These are phyloP conservation scores for Parnassius mnemosyne DNA, from an alignment of 2,888 invertebrate genomes.

Conservation along the genomic window DNA sequence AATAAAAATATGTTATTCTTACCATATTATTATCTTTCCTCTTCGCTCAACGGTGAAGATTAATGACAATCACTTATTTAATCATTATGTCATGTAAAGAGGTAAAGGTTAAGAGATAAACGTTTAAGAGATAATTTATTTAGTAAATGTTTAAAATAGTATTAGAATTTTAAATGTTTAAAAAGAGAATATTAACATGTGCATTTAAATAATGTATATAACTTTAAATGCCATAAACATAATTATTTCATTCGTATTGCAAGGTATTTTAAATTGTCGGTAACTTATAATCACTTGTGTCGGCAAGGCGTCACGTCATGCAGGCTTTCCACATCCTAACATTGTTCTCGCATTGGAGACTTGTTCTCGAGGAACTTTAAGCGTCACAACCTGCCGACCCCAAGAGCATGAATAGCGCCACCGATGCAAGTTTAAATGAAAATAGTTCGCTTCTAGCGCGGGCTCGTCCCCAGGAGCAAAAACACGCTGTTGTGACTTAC, in stretches of 20 bases:
- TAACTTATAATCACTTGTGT: conserved; percentile 1
- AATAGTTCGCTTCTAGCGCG: conserved; percentile 21
- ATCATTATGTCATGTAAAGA: not conserved
- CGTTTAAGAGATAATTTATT: too few species aligned
- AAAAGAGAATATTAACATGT: too few species aligned
- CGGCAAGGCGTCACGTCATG: not conserved
- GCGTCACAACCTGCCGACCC: conserved; percentile 9
- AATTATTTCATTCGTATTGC: not conserved
- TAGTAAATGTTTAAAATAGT: too few species aligned
- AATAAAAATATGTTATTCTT: too few species aligned
- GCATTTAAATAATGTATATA: too few species aligned
- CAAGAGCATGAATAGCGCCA: conserved; percentile 7
- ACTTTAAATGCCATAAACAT: too few species aligned
- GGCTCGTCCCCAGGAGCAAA: not conserved
- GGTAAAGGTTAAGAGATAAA: not conserved
- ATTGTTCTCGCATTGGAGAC: conserved; percentile 10
- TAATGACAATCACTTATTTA: not conserved
- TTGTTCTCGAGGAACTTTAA: conserved; percentile 13
- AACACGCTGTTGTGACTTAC: not conserved
- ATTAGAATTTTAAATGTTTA: too few species aligned
- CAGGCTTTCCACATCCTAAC: conserved; percentile 1
- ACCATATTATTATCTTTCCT: not conserved
- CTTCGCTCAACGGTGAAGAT: not conserved
- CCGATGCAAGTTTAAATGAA: conserved; percentile 25
- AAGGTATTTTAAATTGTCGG: not conserved